phyloP scores from a whole-genome alignment of 92 coral and sea anemone genomes.

The Umimayanthus kanabou region DNA sequence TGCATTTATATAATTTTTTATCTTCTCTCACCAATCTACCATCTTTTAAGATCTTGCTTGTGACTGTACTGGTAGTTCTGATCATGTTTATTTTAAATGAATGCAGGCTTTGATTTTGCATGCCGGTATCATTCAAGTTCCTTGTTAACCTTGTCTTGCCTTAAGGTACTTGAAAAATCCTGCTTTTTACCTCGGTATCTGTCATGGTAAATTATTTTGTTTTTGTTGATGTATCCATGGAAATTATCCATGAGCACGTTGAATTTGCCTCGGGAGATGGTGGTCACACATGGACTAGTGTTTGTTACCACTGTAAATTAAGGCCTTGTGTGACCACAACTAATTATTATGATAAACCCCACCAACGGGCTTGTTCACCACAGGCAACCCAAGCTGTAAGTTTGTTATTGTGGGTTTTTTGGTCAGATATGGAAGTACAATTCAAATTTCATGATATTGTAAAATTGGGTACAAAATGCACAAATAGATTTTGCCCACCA shows the following conservation, averaged over 20 bases:
- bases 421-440: no score
- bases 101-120: background rate
- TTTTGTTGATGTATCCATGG: constrained; percentile 2
- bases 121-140: background rate
- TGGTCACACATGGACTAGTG: background rate
- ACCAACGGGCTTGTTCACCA: no score
- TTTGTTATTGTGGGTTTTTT: no score
- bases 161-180: background rate
- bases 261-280: background rate
- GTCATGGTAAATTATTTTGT: background rate
- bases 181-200: background rate
- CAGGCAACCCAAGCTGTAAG: no score
- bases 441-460: no score
- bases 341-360: background rate
- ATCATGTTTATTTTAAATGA: constrained; percentile 7
- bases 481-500: no score
- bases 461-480: no score
- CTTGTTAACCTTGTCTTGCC: background rate
- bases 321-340: constrained; percentile 8
- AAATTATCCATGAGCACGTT: background rate
- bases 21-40: background rate
- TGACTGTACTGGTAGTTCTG: no score
- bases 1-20: no score
- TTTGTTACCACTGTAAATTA: background rate
- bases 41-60: no score